Conservation (phyloP, 2,113 vertebrate genomes). For the Cynocephalus volans region DNA sequence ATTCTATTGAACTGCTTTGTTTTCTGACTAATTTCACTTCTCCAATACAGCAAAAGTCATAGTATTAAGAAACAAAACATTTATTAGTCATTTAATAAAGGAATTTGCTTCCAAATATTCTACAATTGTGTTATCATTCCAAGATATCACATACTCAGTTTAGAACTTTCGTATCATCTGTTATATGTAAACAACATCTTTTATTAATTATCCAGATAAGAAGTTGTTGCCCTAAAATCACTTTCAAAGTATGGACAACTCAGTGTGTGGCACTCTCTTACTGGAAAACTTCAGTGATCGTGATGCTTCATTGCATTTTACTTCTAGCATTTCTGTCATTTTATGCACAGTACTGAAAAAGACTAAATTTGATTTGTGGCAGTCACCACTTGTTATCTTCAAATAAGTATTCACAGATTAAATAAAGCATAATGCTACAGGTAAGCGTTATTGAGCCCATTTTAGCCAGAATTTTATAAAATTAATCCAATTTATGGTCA, state of each 20-base stretch:
- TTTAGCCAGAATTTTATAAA: neutral
- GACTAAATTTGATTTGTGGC: neutral
- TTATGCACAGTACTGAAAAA: neutral
- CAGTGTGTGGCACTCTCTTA: rapidly evolving
- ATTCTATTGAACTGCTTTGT: neutral
- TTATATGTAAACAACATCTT: neutral
- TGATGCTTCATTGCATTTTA: neutral
- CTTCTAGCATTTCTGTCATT: neutral
- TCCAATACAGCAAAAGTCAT: neutral
- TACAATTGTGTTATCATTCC: neutral
- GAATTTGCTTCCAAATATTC: neutral
- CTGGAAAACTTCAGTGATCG: neutral
- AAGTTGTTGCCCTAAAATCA: neutral
- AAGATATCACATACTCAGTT: neutral
- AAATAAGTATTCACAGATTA: slow-evolving; percentile 10
- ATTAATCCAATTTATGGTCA: neutral
- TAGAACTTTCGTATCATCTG: neutral
- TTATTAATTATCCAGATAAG: neutral
- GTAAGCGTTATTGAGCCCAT: neutral
- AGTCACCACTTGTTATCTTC: neutral
- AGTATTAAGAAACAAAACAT: neutral
- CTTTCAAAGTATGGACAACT: neutral
- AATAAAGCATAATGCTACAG: neutral
- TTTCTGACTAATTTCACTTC: neutral
- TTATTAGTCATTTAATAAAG: neutral